Base-by-base conservation (phyloP, 1,140 invertebrate species). In the Teleopsis dalmanni region DNA sequence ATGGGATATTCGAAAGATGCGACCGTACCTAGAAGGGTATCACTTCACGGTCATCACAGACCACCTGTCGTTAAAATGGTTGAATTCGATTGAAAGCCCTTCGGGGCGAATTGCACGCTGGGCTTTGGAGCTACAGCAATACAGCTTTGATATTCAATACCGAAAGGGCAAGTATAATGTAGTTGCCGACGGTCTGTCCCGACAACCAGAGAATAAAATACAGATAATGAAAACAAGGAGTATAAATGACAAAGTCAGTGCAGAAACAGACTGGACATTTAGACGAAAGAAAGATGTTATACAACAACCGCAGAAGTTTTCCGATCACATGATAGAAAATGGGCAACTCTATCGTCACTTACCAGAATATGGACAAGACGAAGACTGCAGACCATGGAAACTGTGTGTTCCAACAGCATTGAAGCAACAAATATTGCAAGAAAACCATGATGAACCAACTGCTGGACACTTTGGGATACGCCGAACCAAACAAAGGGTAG, bases 1-100 rank as follows among this genome's bases (percentile, higher is more conserved):
- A 0, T 75, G 66, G 66, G 69, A 65, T 1, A 57, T 73, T 2
- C 62, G 75, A 47, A 57, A 75, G 31, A 77, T 76, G 52, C 34
- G 69, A 49, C 62, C 62, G 11, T 80, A 75, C 56, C 50, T 79
- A 13, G 44, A 51, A 13, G 45, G 50, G 2, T 51, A 47, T 16
- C 7, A 34, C 4, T 42, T 51, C 18, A n/a, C 21, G 0, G 45
- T 48, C 4, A 33, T 48, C 47, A n/a, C n/a, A n/a, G n/a, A n/a
- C n/a, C n/a, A n/a, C n/a, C n/a, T n/a, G n/a, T n/a, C n/a, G n/a
- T n/a, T 75, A 5, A 57, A 54, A 35, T 76, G 64, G 57, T 51
- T 76, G 8, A 48, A 62, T 18, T 45, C 57, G 7, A 50, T 70
- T 0, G 70, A 70, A 41, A 57, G 64, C 36, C 63, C 47, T 29